Evolutionary conservation across 2,113 vertebrate genomes (phyloP).

Genomic region (Canis aureus): DNA sequence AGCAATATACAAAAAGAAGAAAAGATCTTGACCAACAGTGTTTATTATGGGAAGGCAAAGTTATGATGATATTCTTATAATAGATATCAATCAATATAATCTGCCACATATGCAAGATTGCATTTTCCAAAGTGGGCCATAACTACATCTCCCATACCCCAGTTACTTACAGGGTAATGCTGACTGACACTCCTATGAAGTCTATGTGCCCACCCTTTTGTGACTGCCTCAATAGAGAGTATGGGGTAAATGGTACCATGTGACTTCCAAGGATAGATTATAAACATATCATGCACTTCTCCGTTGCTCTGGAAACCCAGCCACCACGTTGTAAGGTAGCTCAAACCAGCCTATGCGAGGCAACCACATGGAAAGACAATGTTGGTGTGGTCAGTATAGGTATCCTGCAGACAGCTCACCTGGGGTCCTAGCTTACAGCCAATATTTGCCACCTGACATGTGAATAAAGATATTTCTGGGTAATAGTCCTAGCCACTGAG

Average conservation of each 20-base stretch:
- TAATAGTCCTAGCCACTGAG: neutral
- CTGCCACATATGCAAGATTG: neutral
- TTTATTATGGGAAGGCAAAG: neutral
- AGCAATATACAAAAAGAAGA: neutral
- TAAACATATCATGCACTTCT: neutral
- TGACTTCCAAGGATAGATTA: neutral
- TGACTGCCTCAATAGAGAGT: neutral
- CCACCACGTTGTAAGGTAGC: neutral
- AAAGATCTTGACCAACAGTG: neutral
- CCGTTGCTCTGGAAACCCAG: neutral
- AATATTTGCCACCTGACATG: neutral
- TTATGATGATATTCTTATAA: neutral
- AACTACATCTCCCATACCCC: neutral
- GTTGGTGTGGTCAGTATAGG: neutral
- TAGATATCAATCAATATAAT: conserved; percentile 11
- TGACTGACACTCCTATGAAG: neutral
- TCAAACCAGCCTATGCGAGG: neutral
- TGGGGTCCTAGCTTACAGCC: neutral
- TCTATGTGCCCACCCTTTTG: neutral
- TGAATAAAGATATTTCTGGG: neutral
- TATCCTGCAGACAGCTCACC: neutral
- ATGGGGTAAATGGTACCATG: neutral
- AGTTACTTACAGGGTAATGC: neutral
- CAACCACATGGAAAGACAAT: neutral
- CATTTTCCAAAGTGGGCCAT: neutral